These are phyloP conservation scores for Bombylius discolor DNA, from an alignment of 2,888 invertebrate genomes.

Conservation along the genomic window DNA sequence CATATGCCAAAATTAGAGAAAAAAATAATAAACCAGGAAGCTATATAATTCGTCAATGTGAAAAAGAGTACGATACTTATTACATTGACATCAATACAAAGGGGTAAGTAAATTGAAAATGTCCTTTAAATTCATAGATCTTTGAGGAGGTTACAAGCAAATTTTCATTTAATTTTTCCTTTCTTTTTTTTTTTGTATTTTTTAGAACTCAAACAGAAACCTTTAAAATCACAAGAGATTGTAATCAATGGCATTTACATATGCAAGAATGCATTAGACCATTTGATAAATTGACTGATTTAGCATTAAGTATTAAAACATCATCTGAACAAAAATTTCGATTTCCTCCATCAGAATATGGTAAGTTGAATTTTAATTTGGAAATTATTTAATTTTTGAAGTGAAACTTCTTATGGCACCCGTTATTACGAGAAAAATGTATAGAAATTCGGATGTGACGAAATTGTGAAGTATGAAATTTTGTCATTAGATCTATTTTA, in stretches of 20 bases:
- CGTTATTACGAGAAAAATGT: too few relatives aligned
- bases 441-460: too few relatives aligned
- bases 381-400: too few relatives aligned
- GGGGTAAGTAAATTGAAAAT: constrained; percentile 38
- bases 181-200: neutral
- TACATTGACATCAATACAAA: constrained; percentile 71
- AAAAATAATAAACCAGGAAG: constrained; percentile 64
- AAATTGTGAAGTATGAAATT: too few relatives aligned
- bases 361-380: constrained; percentile 35
- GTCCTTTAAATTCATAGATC: neutral
- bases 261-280: constrained; percentile 20
- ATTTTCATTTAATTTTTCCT: neutral
- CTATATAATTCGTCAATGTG: constrained; percentile 71
- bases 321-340: constrained; percentile 32
- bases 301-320: constrained; percentile 29
- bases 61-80: constrained; percentile 62
- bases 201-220: constrained; percentile 52
- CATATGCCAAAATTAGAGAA: constrained; percentile 69
- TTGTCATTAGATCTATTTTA: too few relatives aligned
- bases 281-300: constrained; percentile 26
- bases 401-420: too few relatives aligned
- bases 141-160: neutral
- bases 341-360: constrained; percentile 77
- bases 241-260: constrained; percentile 27
- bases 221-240: constrained; percentile 42